A percentile compares a stretch with the other conserved stretches of the same genome.
These are phyloP conservation scores for Slavum lentiscoides DNA, from an alignment of 2,888 invertebrate species.

Conservation along the genomic window DNA sequence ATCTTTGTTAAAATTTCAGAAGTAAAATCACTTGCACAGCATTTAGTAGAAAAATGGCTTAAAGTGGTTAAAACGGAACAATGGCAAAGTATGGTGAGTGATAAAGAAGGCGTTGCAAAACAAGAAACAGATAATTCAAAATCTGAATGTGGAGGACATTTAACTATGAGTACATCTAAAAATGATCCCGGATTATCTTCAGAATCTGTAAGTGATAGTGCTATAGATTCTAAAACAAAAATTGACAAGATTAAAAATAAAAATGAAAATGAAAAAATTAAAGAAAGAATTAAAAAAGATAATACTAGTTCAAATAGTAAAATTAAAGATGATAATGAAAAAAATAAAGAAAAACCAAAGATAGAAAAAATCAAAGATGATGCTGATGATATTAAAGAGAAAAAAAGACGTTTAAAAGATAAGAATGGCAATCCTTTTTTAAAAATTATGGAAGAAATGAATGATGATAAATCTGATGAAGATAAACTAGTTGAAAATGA, in stretches of 20 bases:
- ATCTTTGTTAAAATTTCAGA: constrained; percentile 16
- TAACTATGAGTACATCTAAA: neutral
- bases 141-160: constrained; percentile 17
- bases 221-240: constrained; percentile 28
- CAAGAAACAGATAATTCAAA: constrained; percentile 17
- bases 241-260: constrained; percentile 41
- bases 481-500: constrained; percentile 41
- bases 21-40: constrained; percentile 34
- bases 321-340: constrained; percentile 46
- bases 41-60: constrained; percentile 53
- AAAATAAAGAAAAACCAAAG: constrained; percentile 48
- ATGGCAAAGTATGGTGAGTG: constrained; percentile 59
- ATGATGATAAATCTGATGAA: constrained; percentile 41
- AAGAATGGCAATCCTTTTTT: constrained; percentile 50
- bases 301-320: constrained; percentile 35
- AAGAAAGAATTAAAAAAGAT: constrained; percentile 48
- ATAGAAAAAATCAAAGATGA: constrained; percentile 37
- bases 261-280: constrained; percentile 42
- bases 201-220: neutral
- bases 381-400: constrained; percentile 34
- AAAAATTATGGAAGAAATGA: constrained; percentile 47
- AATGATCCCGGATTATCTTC: constrained; percentile 3
- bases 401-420: constrained; percentile 31
- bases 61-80: constrained; percentile 58
- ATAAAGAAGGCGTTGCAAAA: constrained; percentile 57